These are phyloP conservation scores for Drosophila nigrodunni DNA, from an alignment of 1,140 invertebrate genomes.

Conservation along the genomic window DNA sequence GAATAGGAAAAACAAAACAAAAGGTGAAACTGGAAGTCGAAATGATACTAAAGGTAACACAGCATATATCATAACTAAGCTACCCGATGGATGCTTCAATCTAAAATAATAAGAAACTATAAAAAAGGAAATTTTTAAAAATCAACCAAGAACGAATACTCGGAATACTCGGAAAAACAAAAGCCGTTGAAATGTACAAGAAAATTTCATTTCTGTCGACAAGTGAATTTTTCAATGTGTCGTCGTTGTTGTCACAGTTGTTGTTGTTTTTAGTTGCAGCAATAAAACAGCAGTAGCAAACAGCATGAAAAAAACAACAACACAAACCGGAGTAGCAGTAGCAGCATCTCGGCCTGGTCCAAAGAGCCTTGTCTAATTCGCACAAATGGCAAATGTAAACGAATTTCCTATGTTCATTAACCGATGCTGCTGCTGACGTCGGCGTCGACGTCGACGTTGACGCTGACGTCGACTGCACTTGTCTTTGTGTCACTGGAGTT, in stretches of 20 bases:
- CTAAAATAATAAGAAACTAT: conserved; percentile 34
- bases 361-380: conserved; percentile 67
- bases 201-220: conserved; percentile 59
- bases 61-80: not conserved
- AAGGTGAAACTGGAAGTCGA: too few species aligned
- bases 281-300: conserved; percentile 52
- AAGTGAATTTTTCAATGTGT: conserved; percentile 59
- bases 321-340: conserved; percentile 6
- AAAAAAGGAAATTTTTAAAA: conserved; percentile 14
- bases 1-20: not conserved
- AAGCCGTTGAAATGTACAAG: conserved; percentile 54
- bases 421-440: conserved; percentile 21
- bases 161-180: conserved; percentile 24
- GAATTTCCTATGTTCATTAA: conserved; percentile 78
- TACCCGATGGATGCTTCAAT: not conserved
- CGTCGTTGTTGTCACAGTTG: conserved; percentile 30
- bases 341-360: conserved; percentile 29
- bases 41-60: not conserved
- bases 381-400: conserved; percentile 78
- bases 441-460: not conserved
- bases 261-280: conserved; percentile 31
- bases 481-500: conserved; percentile 38
- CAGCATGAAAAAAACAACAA: conserved; percentile 9
- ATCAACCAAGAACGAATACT: conserved; percentile 39
- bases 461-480: conserved; percentile 39